Evolutionary conservation across 2,888 invertebrate species (phyloP), one percentile per base, ranked within the genome.

Genomic region (Amblyteles armatorius): DNA sequence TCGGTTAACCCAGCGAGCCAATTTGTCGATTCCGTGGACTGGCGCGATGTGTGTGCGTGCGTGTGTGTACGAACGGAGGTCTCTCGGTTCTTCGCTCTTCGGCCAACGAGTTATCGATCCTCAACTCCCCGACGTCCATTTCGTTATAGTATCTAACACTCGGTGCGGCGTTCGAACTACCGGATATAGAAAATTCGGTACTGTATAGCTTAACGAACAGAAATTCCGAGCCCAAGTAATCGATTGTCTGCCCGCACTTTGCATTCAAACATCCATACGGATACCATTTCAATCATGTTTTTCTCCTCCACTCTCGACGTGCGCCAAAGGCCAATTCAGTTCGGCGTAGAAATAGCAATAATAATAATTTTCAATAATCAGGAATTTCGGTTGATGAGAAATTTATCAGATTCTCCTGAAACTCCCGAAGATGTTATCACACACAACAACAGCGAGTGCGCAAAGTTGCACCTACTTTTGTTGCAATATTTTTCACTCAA

Each of bases 21-120:
- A 90, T 90, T 90, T 90, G 89, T 89, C 91, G 90, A 89, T 90
- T 90, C 88, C 84, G 76, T 81, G 74, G 74, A 60, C 81, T 29
- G 29, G 52, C 4, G 52, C 40, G 44, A 26, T n/a, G 57, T 3
- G 33, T 1, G 29, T 29, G 29, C 2, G 44, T 3, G 29, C 11
- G 9, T 13, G 57, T 1, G 44, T 57, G 55, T 67, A 33, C 52
- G 36, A 55, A 57, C 67, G 65, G 33, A 13, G 44, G 44, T 1
- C 44, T 76, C 55, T 52, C 44, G 44, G 73, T 83, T 79, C 74
- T 83, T 79, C 74, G 74, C 40, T 63, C 63, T 67, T 74, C 74
- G 60, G n/a, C 44, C 68, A 78, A 79, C 78, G 79, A 83, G 79
- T 80, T 83, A 83, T 83, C 83, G 83, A 83, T 77, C 60, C 76